phyloP scores from a whole-genome alignment of 2,797 vertebrate genomes.

The Phoeniculus purpureus region DNA sequence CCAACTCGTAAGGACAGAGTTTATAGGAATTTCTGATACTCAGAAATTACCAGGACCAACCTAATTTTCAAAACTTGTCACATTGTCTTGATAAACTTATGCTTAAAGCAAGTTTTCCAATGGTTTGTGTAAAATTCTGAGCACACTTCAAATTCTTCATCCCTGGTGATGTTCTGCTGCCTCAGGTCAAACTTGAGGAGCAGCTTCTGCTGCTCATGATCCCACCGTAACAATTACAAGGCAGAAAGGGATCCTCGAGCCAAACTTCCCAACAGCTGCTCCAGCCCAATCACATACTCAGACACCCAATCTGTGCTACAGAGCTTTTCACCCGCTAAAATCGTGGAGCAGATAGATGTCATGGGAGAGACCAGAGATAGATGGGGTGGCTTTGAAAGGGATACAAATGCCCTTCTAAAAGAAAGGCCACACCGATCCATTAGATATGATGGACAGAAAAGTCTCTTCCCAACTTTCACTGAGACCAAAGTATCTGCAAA shows the following conservation, averaged over 20 bases:
- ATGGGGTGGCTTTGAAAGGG: neutral
- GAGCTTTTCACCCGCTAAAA: neutral
- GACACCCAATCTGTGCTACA: neutral
- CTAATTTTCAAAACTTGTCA: neutral
- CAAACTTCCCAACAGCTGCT: slow-evolving; percentile 50
- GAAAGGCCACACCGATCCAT: accelerated
- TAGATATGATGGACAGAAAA: neutral
- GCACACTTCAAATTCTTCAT: neutral
- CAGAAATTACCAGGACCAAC: neutral
- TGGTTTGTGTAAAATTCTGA: neutral
- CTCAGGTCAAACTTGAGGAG: neutral
- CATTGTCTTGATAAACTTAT: neutral
- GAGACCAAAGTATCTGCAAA: neutral
- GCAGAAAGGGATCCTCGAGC: neutral
- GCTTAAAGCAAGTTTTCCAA: neutral
- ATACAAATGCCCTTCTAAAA: neutral
- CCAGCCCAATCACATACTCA: neutral
- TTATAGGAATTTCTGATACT: neutral
- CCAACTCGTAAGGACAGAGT: neutral
- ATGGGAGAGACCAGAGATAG: accelerated
- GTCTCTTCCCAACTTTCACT: neutral
- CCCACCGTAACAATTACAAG: neutral
- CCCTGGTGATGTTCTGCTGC: neutral
- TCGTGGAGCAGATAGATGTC: neutral
- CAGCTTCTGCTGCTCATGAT: neutral